Conservation (phyloP, 2,888 invertebrate genomes). For the Oscheius myriophilus region DNA sequence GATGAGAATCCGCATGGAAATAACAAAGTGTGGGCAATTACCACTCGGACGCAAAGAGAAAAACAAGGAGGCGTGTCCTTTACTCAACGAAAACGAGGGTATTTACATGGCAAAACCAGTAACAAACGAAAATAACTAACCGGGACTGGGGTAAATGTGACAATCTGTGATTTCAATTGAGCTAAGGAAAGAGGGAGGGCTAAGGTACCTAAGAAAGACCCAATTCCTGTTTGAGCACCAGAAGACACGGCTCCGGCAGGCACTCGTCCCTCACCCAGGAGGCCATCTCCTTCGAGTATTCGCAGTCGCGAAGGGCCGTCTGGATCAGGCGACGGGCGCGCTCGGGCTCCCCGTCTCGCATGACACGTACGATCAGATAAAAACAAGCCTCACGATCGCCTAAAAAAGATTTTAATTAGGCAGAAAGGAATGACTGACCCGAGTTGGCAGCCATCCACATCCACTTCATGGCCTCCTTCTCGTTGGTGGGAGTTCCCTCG, state of each 20-base stretch:
- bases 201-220: background rate
- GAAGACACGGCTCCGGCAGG: slow-evolving; percentile 9
- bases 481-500: slow-evolving; percentile 20
- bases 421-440: slow-evolving; percentile 6
- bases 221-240: slow-evolving; percentile 14
- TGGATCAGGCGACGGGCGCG: slow-evolving; percentile 6
- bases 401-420: background rate
- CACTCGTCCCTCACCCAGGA: slow-evolving; percentile 27
- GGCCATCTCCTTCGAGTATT: slow-evolving; percentile 20
- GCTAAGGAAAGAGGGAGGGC: background rate
- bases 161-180: background rate
- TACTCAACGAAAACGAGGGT: too few relatives aligned
- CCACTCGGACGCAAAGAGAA: too few relatives aligned
- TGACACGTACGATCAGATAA: slow-evolving; percentile 22
- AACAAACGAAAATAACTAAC: background rate
- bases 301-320: slow-evolving; percentile 11
- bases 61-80: too few relatives aligned
- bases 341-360: slow-evolving; percentile 16
- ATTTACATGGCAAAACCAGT: too few relatives aligned
- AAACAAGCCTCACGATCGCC: slow-evolving; percentile 29
- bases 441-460: slow-evolving; percentile 27
- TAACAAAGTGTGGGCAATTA: too few relatives aligned
- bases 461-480: slow-evolving; percentile 23
- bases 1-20: too few relatives aligned
- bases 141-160: background rate